Conservation (phyloP, 2,888 invertebrate genomes). For the Parthenolecanium corni region DNA sequence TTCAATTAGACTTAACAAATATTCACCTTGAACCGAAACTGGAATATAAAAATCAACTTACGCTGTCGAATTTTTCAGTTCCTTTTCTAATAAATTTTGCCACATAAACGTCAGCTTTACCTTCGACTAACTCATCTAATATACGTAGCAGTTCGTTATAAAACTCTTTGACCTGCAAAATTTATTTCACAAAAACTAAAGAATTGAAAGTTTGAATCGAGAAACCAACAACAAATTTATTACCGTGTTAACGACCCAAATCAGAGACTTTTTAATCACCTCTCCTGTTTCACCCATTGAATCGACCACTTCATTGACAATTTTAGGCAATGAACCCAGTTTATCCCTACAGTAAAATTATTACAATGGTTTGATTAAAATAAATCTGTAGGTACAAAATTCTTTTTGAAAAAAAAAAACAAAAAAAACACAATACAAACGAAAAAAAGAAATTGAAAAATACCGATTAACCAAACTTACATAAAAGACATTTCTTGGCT, state of each 20-base stretch:
- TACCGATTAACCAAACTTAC: constrained; percentile 30
- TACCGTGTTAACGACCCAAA: constrained; percentile 59
- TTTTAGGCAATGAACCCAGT: constrained; percentile 64
- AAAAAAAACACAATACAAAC: no score
- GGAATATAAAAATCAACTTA: constrained; percentile 27
- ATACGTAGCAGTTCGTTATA: constrained; percentile 59
- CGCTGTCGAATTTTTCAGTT: constrained; percentile 62
- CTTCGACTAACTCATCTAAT: constrained; percentile 56
- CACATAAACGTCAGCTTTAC: constrained; percentile 61
- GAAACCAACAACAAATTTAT: constrained; percentile 13
- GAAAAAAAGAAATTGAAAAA: no score
- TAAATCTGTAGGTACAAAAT: neutral
- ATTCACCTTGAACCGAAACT: no score
- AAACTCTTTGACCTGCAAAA: constrained; percentile 48
- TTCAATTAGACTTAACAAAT: no score
- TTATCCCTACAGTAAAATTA: constrained; percentile 37
- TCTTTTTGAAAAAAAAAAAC: constrained; percentile 2
- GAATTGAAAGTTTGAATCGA: neutral
- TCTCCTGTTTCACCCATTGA: constrained; percentile 75
- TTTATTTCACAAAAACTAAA: neutral
- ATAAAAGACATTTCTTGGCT: constrained; percentile 66
- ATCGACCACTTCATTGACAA: constrained; percentile 70
- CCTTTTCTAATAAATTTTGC: constrained; percentile 55
- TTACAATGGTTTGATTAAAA: neutral
- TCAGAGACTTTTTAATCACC: constrained; percentile 60